Evolutionary conservation across 2,888 invertebrate genomes (phyloP).

Genomic region (Platypus cylindrus): DNA sequence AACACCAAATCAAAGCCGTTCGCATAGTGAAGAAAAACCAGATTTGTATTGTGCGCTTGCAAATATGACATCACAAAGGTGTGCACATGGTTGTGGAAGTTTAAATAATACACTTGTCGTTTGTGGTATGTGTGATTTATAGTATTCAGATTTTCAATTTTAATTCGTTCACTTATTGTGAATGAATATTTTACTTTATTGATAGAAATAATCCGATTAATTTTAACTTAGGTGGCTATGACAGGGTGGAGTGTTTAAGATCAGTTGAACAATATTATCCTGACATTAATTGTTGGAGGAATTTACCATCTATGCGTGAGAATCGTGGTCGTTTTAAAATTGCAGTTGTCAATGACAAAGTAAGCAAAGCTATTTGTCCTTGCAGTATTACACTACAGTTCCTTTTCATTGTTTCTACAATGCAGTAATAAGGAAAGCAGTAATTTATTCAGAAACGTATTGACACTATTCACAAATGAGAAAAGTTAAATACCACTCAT

Average conservation of each 20-base stretch:
- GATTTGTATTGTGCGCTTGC: constrained; percentile 45
- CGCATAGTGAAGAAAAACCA: constrained; percentile 38
- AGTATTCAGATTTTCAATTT: no score
- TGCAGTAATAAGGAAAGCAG: no score
- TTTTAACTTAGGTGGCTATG: constrained; percentile 53
- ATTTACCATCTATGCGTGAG: constrained; percentile 56
- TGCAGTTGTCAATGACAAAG: constrained; percentile 50
- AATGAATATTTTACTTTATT: neutral
- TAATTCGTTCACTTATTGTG: no score
- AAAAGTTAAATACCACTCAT: no score
- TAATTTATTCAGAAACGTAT: no score
- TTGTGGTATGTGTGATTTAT: constrained; percentile 46
- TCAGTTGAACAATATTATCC: constrained; percentile 65
- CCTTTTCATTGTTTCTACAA: no score
- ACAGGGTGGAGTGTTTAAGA: constrained; percentile 69
- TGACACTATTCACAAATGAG: no score
- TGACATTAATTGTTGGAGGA: constrained; percentile 53
- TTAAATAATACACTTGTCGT: constrained; percentile 59
- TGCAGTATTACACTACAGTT: no score
- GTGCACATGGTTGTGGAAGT: constrained; percentile 64
- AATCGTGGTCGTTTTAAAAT: constrained; percentile 70
- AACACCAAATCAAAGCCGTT: constrained; percentile 32
- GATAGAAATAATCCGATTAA: constrained; percentile 5
- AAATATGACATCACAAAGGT: constrained; percentile 54
- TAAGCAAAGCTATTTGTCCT: no score